These are phyloP conservation scores for Melanargia galathea DNA, from an alignment of 2,888 invertebrate species.

Conservation along the genomic window DNA sequence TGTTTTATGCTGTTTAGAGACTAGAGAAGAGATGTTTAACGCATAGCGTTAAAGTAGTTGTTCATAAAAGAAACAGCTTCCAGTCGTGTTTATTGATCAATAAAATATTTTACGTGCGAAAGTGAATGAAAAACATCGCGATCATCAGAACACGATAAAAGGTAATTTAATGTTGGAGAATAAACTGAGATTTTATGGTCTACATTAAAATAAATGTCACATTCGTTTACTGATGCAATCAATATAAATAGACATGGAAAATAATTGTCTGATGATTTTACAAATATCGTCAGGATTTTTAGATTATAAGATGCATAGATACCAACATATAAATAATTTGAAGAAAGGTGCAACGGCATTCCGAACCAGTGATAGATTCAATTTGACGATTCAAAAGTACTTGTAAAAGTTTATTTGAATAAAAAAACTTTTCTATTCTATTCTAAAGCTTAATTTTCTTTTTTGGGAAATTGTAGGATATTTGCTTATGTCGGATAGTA, in stretches of 20 bases:
- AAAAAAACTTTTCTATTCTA: too few species aligned
- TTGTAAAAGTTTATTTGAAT: too few species aligned
- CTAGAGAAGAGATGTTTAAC: too few species aligned
- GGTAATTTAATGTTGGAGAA: constrained; percentile 27
- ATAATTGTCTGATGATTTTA: neutral
- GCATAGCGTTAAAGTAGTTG: too few species aligned
- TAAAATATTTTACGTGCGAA: constrained; percentile 34
- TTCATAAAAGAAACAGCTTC: too few species aligned
- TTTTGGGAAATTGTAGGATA: too few species aligned
- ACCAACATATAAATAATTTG: neutral
- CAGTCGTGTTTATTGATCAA: constrained; percentile 27
- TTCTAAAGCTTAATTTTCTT: too few species aligned
- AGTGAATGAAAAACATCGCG: constrained; percentile 32
- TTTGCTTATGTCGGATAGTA: neutral
- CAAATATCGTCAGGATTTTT: neutral
- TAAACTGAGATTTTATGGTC: constrained; percentile 28
- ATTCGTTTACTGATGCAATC: neutral
- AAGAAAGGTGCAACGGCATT: too few species aligned
- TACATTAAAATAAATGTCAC: constrained; percentile 5
- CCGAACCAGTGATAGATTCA: too few species aligned
- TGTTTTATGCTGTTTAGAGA: too few species aligned
- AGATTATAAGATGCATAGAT: neutral
- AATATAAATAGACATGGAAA: neutral
- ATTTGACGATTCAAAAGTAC: too few species aligned
- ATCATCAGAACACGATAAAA: constrained; percentile 31